Conservation (phyloP, 2,888 invertebrate genomes). For the Hirtodrosophila alboralis region DNA sequence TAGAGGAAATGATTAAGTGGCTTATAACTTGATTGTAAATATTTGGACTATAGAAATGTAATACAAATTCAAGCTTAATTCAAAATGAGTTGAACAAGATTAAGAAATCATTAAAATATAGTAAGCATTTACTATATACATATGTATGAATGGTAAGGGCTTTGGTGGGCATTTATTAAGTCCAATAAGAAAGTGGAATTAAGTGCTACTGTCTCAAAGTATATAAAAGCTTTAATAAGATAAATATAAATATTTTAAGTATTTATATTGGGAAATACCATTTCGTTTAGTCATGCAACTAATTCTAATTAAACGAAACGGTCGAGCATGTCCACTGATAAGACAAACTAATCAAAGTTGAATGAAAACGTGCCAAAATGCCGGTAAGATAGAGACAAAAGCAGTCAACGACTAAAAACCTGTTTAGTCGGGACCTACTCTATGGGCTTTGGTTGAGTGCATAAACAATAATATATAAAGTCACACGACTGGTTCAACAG, state of each 20-base stretch:
- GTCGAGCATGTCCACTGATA: slow-evolving; percentile 44
- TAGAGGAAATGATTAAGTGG: background rate
- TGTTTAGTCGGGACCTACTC: background rate
- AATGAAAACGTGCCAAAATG: slow-evolving; percentile 26
- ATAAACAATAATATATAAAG: slow-evolving; percentile 15
- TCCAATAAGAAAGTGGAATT: no score
- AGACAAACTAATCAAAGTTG: slow-evolving; percentile 21
- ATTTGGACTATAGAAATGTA: background rate
- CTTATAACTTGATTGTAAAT: no score
- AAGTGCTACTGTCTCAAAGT: no score
- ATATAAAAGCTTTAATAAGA: no score
- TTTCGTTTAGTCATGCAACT: slow-evolving; percentile 1
- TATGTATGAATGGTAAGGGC: no score
- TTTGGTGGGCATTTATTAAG: no score
- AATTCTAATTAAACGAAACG: slow-evolving; percentile 20
- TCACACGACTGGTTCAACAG: slow-evolving; percentile 67
- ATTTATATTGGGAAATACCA: background rate
- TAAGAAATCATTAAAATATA: no score
- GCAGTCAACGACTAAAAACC: slow-evolving; percentile 16
- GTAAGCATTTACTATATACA: no score
- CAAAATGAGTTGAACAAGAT: no score
- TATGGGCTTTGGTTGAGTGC: background rate
- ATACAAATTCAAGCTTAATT: background rate
- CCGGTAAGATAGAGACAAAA: slow-evolving; percentile 26
- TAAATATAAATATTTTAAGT: no score